Percentiles rank a stretch among this genome's conserved stretches.
phyloP scores from a whole-genome alignment of 2,113 vertebrate species.

The Atherinomorus stipes region DNA sequence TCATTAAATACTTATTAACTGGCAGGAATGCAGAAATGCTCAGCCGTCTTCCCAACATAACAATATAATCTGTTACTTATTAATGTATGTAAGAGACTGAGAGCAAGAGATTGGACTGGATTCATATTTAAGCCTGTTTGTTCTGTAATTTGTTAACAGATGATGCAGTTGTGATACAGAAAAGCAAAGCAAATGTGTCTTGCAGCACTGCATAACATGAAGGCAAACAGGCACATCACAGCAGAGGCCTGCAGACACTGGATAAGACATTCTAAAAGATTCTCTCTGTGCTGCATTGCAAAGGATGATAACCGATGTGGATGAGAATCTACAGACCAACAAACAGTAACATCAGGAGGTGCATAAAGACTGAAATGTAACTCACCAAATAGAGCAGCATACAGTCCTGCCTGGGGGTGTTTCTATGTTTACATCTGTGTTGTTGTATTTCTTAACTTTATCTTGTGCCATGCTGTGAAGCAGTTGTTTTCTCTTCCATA shows the following conservation, averaged over 20 bases:
- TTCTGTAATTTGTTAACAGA: neutral
- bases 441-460: slow-evolving; percentile 17
- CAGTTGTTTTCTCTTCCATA: neutral
- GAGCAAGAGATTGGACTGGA: neutral
- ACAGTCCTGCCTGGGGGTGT: slow-evolving; percentile 9
- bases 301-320: slow-evolving; percentile 8
- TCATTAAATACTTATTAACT: neutral
- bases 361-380: slow-evolving; percentile 18
- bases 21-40: neutral
- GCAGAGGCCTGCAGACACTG: slow-evolving; percentile 10
- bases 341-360: slow-evolving; percentile 26
- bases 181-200: neutral
- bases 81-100: neutral
- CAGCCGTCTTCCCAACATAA: neutral
- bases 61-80: neutral
- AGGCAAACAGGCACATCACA: neutral
- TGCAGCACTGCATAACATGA: slow-evolving; percentile 1
- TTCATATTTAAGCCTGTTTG: neutral
- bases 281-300: slow-evolving; percentile 6
- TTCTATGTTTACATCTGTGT: slow-evolving; percentile 27
- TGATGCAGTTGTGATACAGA: slow-evolving; percentile 1
- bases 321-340: slow-evolving; percentile 22
- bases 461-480: neutral
- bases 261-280: slow-evolving; percentile 12
- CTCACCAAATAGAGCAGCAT: slow-evolving; percentile 11